Evolutionary conservation across 1,140 invertebrate genomes (phyloP), one percentile per base, ranked within the genome.

Genomic region (Tetramorium simillimum): DNA sequence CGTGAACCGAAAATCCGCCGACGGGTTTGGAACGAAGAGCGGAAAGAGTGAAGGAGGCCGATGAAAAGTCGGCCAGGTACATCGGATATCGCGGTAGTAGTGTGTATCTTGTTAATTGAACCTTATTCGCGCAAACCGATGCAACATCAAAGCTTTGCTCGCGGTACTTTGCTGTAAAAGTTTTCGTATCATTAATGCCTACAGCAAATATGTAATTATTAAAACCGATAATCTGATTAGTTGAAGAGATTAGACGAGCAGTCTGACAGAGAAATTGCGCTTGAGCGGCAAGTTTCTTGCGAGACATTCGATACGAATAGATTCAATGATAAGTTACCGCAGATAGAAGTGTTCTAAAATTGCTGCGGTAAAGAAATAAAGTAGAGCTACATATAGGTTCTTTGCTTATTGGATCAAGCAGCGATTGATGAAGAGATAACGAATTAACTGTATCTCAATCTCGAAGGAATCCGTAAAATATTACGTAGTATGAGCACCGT

Each of bases 141-240:
- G 53, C 7, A 18, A 21, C 21, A 21, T 56, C n/a, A 18, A 9
- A 43, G 37, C 14, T 40, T 37, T 40, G 9, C 18, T 40, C 33
- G 3, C 5, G 18, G 10, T 60, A 43, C 24, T 63, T 49, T 9
- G 9, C 2, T 10, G 9, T 7, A 46, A 67, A 43, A 80, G n/a
- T 53, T 69, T 24, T 43, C 21, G n/a, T 12, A 28, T 6, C 76
- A 12, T 21, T n/a, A 21, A 21, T 18, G 12, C 3, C 40, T 3
- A 3, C 21, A 24, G 16, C 16, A 16, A 43, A 12, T 56, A n/a
- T 21, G 16, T 51, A 67, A 67, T 67, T 80, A 80, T 65, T 21
- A 40, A 24, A 37, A 77, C 16, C 40, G 43, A 78, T 78, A 78
- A 78, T 6, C n/a, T 24, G 18, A 63, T 49, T 63, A 77, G 24